Percentiles rank a stretch among this genome's conserved stretches.
These are phyloP conservation scores for Tiliqua scincoides DNA, from an alignment of 2,113 vertebrate species.

Conservation along the genomic window DNA sequence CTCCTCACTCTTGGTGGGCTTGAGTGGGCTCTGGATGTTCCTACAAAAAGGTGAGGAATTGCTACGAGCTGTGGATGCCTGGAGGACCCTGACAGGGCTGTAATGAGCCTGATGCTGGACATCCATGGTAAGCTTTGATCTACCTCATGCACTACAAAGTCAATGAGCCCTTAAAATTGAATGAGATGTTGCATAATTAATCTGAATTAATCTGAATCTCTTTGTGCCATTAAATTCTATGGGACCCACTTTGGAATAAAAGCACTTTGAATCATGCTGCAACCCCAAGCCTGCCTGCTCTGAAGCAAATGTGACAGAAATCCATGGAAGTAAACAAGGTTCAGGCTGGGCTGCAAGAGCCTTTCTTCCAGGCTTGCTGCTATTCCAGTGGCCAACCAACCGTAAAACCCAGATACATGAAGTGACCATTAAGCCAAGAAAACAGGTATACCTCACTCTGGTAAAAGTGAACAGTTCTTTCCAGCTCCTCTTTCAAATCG, in stretches of 20 bases:
- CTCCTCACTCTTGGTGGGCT: background rate
- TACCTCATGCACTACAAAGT: background rate
- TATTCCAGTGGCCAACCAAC: background rate
- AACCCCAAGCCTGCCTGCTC: background rate
- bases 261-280: background rate
- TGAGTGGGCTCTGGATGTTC: background rate
- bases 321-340: background rate
- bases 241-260: background rate
- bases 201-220: background rate
- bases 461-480: slow-evolving; percentile 89
- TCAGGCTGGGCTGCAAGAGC: background rate
- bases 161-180: background rate
- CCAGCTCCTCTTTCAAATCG: slow-evolving; percentile 94
- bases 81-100: background rate
- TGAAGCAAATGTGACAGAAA: background rate
- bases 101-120: background rate
- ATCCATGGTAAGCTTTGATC: background rate
- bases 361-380: background rate
- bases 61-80: background rate
- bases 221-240: no score
- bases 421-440: slow-evolving; percentile 13
- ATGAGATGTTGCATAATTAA: background rate
- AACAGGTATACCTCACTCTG: slow-evolving; percentile 84
- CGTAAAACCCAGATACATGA: background rate
- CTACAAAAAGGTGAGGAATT: background rate